Base-by-base conservation (phyloP, 2,113 vertebrate genomes). In the Chaetorhynchus papuensis region DNA sequence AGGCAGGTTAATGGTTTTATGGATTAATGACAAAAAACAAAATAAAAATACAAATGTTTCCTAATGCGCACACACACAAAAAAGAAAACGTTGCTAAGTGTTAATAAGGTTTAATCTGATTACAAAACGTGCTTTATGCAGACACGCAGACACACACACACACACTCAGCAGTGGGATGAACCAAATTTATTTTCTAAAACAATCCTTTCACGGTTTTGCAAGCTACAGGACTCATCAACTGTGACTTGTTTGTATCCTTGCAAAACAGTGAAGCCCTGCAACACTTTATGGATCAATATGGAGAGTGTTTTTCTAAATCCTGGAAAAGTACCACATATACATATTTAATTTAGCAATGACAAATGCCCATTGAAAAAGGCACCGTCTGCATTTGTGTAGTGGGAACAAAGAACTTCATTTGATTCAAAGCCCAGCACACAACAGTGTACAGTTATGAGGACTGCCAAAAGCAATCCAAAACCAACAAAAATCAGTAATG, bases 1-100 rank as follows among this genome's bases (percentile, higher is more conserved):
- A 98, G 96, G 97, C 97, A 97, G 97, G 98, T 99, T 99, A 99
- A 98, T 98, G 97, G 97, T 97, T 98, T 97, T 98, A 98, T 94
- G 90, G 95, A 97, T 97, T 95, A 96, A 98, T 94, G 74, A 81
- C 80, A 94, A 74, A 87, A 39, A 49, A 5, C 54, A 90, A 96
- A 91, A 50, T 6, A 76, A 90, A 65, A 94, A 72, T n/a, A 70
- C 33, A 92, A 71, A 83, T 52, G 83, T 81, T 91, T 84, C 80
- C 93, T 95, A 87, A 83, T 68, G 89, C 16, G 52, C 57, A 50
- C 54, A 14, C 39, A 47, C 22, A 44, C 13, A 57, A 19, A 15
- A 85, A 79, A 76, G 4, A 61, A 86, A 96, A 87, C 54, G 80
- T 28, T 86, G 70, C 85, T 91, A 76, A n/a, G 68, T 84, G 92